Evolutionary conservation across 2,797 vertebrate species (phyloP), one percentile per base, ranked within the genome.

Genomic region (Sebastes aleutianus): DNA sequence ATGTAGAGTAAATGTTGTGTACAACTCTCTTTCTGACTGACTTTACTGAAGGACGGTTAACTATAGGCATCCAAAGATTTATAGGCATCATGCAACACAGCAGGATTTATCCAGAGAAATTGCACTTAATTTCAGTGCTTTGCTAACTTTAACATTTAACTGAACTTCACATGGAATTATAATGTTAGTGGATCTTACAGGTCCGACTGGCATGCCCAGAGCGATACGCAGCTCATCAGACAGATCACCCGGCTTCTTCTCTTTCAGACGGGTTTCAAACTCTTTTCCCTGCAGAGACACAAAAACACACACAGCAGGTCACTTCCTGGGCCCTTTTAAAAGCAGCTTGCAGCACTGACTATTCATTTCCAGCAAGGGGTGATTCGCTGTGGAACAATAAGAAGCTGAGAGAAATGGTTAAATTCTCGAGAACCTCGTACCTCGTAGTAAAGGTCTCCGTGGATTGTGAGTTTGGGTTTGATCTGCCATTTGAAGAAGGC

Each of bases 401-500:
- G 6, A 16, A 39, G 36, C 36, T 39, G 13, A 18, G 43, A 50
- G 6, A 18, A 50, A 4, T 0, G 9, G 6, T 5, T 7, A 1
- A 9, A 16, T 1, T 22, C 7, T 18, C 2, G 1, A 4, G n/a
- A 16, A 3, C 34, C 2, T 0, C 1, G 13, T 78, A 97, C 97
- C 97, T 99, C 98, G 0, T 99, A 99, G 84, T 98, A 99, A 29
- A 99, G 95, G 88, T 99, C 98, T 56, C 98, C 98, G 0, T 99
- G 98, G 86, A 99, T 99, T 2, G 97, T 98, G 82, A 99, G 96
- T 62, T 98, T 98, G 2, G 97, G 97, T 70, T 99, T 99, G 79
- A 97, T 99, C 90, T 99, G 98, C 98, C 98, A 99, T 66, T 98
- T 99, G 94, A 99, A 99, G 95, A 99, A 99, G 61, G 98, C 98